Base-by-base conservation (phyloP, 2,888 invertebrate species). In the Willowsia nigromaculata region DNA sequence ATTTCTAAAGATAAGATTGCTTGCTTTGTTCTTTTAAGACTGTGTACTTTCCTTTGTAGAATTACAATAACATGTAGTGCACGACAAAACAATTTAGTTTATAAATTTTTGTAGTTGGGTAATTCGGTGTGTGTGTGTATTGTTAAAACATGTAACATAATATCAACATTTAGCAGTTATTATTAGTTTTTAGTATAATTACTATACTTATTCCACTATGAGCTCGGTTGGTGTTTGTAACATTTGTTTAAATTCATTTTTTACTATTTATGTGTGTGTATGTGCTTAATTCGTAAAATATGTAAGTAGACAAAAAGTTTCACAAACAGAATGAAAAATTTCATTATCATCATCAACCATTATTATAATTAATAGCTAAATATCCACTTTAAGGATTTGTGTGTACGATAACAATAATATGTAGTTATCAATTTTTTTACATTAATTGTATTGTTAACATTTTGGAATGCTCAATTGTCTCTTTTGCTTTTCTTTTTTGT, bases 171-270 rank as follows among this genome's bases (percentile, higher is more conserved):
- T 13, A 68, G n/a, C 18, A 68, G 0, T 7, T 18, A 65, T 40
- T 71, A 40, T 11, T 40, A 25, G 43, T 18, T n/a, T n/a, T n/a
- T n/a, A n/a, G n/a, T 18, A 25, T 71, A 25, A 71, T 65, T 43
- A 11, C 71, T 71, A 43, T 43, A 71, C 71, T 71, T 71, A 71
- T 43, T 25, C 43, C 71, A 13, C 71, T 74, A 85, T 74, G 84
- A 85, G 84, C 84, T 85, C 84, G 84, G 82, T 82, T 71, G 71
- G 59, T 80, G 71, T 71, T 71, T 71, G 65, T 76, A 50, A n/a
- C n/a, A n/a, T n/a, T n/a, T n/a, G n/a, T n/a, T n/a, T n/a, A n/a
- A n/a, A n/a, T n/a, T n/a, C n/a, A 74, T 47, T 30, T 33, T 56
- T 56, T 33, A 56, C 18, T 74, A 15, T 53, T 1, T 53, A 59